A percentile compares a stretch with the other conserved stretches of the same genome.
These are phyloP conservation scores for Campoletis raptor DNA, from an alignment of 2,888 invertebrate genomes.

Conservation along the genomic window DNA sequence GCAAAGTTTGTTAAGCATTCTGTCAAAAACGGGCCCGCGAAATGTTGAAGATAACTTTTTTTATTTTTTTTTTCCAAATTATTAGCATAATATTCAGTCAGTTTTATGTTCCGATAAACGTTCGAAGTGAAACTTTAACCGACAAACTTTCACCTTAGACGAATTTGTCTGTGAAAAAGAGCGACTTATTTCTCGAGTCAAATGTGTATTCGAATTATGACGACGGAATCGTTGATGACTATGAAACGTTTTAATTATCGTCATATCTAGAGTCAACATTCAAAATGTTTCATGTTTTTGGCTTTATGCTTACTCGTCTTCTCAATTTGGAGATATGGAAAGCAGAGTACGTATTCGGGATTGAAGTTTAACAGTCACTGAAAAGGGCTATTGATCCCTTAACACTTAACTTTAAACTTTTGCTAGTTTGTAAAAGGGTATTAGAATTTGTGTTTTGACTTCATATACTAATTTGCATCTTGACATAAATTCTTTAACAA, in stretches of 20 bases:
- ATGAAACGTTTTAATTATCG: conserved; percentile 9
- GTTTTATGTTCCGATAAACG: background rate
- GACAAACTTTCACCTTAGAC: conserved; percentile 7
- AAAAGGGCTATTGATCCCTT: background rate
- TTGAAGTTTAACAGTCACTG: background rate
- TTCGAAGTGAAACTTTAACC: conserved; percentile 15
- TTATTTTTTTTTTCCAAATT: background rate
- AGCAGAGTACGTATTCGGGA: background rate
- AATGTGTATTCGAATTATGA: background rate
- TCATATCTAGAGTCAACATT: background rate
- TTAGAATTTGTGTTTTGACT: background rate
- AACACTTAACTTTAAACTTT: background rate
- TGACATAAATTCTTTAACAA: background rate
- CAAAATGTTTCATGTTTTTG: background rate
- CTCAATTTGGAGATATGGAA: background rate
- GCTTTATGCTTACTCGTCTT: background rate
- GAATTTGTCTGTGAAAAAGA: background rate
- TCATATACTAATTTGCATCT: background rate
- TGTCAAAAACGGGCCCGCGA: background rate
- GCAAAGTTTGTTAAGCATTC: background rate
- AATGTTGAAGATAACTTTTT: background rate
- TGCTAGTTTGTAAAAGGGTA: background rate
- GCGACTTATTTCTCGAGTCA: background rate
- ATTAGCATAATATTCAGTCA: background rate
- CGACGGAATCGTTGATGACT: background rate